Evolutionary conservation across 2,113 vertebrate genomes (phyloP).

Genomic region (Forbesichthys papilliferus): DNA sequence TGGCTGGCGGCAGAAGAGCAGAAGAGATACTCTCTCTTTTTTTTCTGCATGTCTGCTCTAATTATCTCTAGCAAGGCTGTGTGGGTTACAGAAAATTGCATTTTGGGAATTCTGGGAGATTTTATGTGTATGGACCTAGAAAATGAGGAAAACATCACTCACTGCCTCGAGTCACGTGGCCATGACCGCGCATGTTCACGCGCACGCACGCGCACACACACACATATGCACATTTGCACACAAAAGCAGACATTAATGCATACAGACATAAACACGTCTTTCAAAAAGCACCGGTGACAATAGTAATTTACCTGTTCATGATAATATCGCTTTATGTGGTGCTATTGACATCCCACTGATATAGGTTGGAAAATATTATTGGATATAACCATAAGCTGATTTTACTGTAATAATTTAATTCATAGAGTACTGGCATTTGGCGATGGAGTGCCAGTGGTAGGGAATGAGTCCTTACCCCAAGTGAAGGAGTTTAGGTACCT

Average conservation of each 20-base stretch:
- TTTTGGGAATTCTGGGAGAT: constrained; percentile 25
- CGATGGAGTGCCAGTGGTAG: no score
- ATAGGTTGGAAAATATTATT: background rate
- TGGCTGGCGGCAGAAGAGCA: constrained; percentile 17
- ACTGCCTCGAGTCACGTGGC: background rate
- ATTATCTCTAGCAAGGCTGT: constrained; percentile 36
- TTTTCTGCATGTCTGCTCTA: constrained; percentile 32
- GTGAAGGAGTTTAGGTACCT: no score
- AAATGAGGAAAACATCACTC: constrained; percentile 13
- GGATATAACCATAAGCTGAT: background rate
- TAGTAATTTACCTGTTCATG: constrained; percentile 51
- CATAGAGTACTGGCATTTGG: no score
- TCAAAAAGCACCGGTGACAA: constrained; percentile 35
- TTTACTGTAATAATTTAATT: background rate
- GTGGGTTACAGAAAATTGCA: constrained; percentile 30
- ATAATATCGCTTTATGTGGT: constrained; percentile 29
- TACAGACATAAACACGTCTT: constrained; percentile 8
- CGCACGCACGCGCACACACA: constrained; percentile 4
- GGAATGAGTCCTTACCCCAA: no score
- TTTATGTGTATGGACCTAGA: constrained; percentile 21
- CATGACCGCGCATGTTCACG: background rate
- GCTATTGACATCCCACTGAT: constrained; percentile 8
- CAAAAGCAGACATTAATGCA: constrained; percentile 10
- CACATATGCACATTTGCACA: background rate
- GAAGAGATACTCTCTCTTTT: constrained; percentile 11